Base-by-base conservation (phyloP, 2,797 vertebrate species). In the Rhinophrynus dorsalis region DNA sequence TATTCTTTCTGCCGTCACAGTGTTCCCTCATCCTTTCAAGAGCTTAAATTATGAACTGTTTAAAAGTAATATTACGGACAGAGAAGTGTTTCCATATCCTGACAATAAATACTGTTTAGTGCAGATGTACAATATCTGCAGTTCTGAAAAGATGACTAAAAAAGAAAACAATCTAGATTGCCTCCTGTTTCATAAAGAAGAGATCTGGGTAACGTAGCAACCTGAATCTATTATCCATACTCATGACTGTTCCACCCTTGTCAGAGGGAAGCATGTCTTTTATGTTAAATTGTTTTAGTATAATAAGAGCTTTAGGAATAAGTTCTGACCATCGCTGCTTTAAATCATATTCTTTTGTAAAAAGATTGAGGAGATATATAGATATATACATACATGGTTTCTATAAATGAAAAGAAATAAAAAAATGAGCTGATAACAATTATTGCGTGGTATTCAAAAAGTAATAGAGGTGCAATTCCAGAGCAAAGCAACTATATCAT, bases 1-100 rank as follows among this genome's bases (percentile, higher is more conserved):
- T 37, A 18, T 23, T 64, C 5, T 32, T 64, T 13, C 40, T 35
- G 35, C 7, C 26, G 29, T n/a, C 20, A 6, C 29, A 20, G 38
- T 45, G 8, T 44, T 42, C 44, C 11, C 44, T 51, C 57, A 51
- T 3, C 27, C 55, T 67, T 69, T 66, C 44, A 72, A 65, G 52
- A 65, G 61, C 68, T 59, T 60, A 73, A 73, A 40, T 73, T 73
- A 73, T 73, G 70, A 60, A 24, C 55, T 73, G 70, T 73, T 73
- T 73, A 73, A 73, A 73, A 59, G 45, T 73, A 73, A 73, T 73
- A 73, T 59, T 73, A 35, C n/a, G 47, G 29, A 60, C 13, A 54
- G 55, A 33, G 47, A 55, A 66, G 32, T 60, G 54, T 60, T 66
- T 50, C 62, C 47, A 56, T 66, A 60, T 60, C 70, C 70, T 37